A percentile compares a stretch with the other conserved stretches of the same genome.
phyloP scores from a whole-genome alignment of 2,888 invertebrate species.

The Ormyrus rosae region DNA sequence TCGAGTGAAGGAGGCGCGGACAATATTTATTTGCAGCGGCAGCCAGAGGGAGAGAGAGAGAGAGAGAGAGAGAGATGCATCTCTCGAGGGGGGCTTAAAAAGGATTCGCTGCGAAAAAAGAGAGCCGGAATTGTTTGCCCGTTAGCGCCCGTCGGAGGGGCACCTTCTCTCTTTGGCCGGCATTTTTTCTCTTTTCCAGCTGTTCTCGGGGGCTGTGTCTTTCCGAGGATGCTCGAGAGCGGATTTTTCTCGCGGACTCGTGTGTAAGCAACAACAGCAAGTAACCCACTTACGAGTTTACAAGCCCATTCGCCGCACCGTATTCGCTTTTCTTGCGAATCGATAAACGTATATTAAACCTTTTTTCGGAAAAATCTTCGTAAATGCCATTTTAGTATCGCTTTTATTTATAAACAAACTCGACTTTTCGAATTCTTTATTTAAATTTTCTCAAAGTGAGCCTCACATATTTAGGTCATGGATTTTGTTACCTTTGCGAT shows the following conservation, averaged over 20 bases:
- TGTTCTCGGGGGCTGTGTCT: too few relatives aligned
- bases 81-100: slow-evolving; percentile 16
- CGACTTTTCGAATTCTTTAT: too few relatives aligned
- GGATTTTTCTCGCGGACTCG: not conserved
- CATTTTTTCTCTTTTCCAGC: too few relatives aligned
- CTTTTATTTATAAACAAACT: too few relatives aligned
- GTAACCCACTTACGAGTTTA: slow-evolving; percentile 12
- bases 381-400: too few relatives aligned
- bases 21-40: slow-evolving; percentile 26
- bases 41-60: not conserved
- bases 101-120: not conserved
- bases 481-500: too few relatives aligned
- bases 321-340: not conserved
- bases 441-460: too few relatives aligned
- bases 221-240: too few relatives aligned
- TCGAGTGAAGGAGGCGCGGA: not conserved
- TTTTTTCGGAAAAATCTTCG: too few relatives aligned
- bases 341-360: too few relatives aligned
- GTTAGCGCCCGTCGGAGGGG: not conserved
- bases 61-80: not conserved
- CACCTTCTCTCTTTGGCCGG: not conserved
- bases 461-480: too few relatives aligned
- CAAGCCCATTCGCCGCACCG: not conserved
- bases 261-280: slow-evolving; percentile 4
- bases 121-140: slow-evolving; percentile 2